Conservation (phyloP, 2,888 invertebrate species). For the Drosophila picticornis region DNA sequence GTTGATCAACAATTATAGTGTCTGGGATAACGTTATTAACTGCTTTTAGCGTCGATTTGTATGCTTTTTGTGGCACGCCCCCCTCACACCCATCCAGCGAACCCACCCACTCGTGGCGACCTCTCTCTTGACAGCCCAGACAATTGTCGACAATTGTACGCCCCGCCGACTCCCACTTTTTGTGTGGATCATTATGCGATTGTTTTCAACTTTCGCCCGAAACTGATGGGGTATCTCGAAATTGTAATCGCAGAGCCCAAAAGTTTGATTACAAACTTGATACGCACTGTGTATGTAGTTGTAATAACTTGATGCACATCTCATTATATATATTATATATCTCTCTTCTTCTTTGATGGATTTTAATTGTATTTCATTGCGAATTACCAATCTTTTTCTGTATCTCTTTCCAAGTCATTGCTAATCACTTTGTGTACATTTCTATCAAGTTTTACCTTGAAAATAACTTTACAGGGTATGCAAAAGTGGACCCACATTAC, state of each 20-base stretch:
- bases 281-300: background rate
- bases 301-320: no score
- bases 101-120: constrained; percentile 1
- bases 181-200: constrained; percentile 25
- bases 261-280: background rate
- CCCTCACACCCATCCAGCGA: constrained; percentile 5
- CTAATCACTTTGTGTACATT: background rate
- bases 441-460: background rate
- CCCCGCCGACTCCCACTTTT: constrained; percentile 8
- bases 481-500: background rate
- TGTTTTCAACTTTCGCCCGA: constrained; percentile 17
- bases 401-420: background rate
- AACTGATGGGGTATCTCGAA: background rate
- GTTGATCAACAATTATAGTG: constrained; percentile 53
- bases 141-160: constrained; percentile 48
- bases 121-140: constrained; percentile 27
- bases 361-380: background rate
- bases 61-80: constrained; percentile 50
- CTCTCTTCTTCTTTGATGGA: background rate
- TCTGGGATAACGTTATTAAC: constrained; percentile 47
- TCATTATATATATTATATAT: background rate
- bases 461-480: constrained; percentile 26
- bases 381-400: background rate
- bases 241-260: background rate
- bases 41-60: constrained; percentile 71